A percentile compares a stretch with the other conserved stretches of the same genome.
phyloP scores from a whole-genome alignment of 2,113 vertebrate species.

The Alexandromys fortis region DNA sequence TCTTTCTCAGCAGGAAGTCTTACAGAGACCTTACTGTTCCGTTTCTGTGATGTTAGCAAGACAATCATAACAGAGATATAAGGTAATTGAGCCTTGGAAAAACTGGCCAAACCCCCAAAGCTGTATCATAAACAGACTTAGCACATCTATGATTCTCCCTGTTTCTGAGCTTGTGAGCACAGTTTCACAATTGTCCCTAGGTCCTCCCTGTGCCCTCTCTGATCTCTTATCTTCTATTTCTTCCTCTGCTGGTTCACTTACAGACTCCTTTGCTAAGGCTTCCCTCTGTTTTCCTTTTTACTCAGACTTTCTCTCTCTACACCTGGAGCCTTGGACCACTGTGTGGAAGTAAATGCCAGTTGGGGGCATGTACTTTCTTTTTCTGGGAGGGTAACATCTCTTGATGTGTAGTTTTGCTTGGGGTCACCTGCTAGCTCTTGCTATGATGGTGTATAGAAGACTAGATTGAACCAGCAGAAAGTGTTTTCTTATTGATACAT shows the following conservation, averaged over 20 bases:
- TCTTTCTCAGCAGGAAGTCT: background rate
- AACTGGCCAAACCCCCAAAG: background rate
- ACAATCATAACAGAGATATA: background rate
- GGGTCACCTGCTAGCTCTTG: background rate
- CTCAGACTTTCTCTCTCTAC: background rate
- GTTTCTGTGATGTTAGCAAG: background rate
- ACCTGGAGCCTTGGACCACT: background rate
- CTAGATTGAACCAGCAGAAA: background rate
- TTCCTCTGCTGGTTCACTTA: background rate
- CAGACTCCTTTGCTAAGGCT: background rate
- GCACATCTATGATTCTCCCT: background rate
- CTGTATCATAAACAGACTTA: background rate
- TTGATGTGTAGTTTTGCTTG: background rate
- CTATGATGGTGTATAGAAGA: background rate
- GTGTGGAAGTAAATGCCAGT: background rate
- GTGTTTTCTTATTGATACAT: background rate
- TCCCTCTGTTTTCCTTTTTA: fast-evolving
- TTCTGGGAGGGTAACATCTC: background rate
- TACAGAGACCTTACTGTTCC: background rate
- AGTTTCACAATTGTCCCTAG: background rate
- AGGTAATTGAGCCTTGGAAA: background rate
- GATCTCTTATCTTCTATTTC: background rate
- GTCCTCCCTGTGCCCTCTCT: background rate
- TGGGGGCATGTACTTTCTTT: background rate
- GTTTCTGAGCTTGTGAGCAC: background rate